Base-by-base conservation (phyloP, 1,140 invertebrate genomes). In the Hestina assimilis region DNA sequence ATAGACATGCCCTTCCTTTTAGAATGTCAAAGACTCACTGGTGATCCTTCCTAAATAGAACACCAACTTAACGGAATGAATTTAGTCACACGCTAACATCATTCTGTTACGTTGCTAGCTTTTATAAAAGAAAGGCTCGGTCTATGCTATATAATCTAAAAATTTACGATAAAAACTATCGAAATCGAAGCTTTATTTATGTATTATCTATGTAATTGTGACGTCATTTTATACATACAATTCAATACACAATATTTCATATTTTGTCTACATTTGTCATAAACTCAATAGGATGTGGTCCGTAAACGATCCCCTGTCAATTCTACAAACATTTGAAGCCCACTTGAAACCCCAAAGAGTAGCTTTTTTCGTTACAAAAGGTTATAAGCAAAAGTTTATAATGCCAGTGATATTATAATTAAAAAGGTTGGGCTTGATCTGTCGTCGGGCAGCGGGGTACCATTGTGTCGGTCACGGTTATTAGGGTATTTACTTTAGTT, bases 361-460 rank as follows among this genome's bases (percentile, higher is more conserved):
- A 81, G 78, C 76, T 64, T 62, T 71, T 81, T 80, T 80, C 69
- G 68, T 72, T 29, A 59, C n/a, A n/a, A n/a, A n/a, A n/a, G n/a
- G n/a, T n/a, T n/a, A n/a, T n/a, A 42, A 62, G 68, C 71, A 84
- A 87, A 85, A 84, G 53, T 70, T 76, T 79, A 77, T 81, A 83
- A 84, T 82, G 75, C 79, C 75, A 76, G 72, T 87, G 82, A 87
- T 87, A 87, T 87, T 87, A 79, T 87, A 87, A 87, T 87, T 87
- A 87, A 82, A 83, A 82, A 74, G 75, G 67, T 66, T 66, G 72
- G 69, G 72, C 57, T 59, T 70, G 70, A 70, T 63, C 76, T 79
- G 78, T 74, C 71, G 73, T 53, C 66, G 73, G 67, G 4, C 79
- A 56, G 69, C 79, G 75, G 84, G 84, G 66, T 60, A 33, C 51